Percentiles rank a stretch among this genome's conserved stretches.
Conservation (phyloP, 2,888 invertebrate species). For the Thalpophila matura region DNA sequence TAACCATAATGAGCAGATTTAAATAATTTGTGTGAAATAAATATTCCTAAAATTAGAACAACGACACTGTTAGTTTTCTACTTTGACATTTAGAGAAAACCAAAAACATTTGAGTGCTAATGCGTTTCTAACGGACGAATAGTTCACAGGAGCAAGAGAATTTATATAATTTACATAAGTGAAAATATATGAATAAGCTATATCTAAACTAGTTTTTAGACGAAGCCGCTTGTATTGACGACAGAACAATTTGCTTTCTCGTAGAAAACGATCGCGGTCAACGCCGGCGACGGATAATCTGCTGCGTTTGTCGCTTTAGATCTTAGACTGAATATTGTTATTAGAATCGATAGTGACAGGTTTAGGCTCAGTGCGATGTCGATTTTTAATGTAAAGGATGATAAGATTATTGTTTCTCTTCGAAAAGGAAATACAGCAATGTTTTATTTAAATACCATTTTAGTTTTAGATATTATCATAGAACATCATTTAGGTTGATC, state of each 20-base stretch:
- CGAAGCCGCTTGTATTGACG: conserved; percentile 37
- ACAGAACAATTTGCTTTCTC: conserved; percentile 80
- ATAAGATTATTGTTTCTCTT: conserved; percentile 27
- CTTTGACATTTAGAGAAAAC: conserved; percentile 16
- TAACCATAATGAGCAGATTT: background rate
- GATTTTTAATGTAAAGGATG: conserved; percentile 9
- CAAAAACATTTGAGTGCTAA: conserved; percentile 39
- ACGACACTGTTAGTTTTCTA: conserved; percentile 8
- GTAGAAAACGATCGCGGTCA: conserved; percentile 70
- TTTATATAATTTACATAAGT: conserved; percentile 86
- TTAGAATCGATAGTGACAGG: conserved; percentile 36
- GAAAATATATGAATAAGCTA: conserved; percentile 84
- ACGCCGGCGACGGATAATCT: conserved; percentile 49
- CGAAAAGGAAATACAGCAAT: conserved; percentile 4
- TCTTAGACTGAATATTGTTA: conserved; percentile 55
- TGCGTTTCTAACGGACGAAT: conserved; percentile 72
- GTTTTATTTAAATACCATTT: conserved; percentile 1
- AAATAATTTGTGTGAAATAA: conserved; percentile 3
- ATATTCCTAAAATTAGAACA: conserved; percentile 5
- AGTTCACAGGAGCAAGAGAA: conserved; percentile 74
- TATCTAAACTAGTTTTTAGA: conserved; percentile 74
- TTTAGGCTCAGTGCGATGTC: background rate
- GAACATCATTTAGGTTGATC: conserved; percentile 21
- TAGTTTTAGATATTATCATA: conserved; percentile 3
- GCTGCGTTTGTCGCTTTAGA: conserved; percentile 49